Percentiles rank a stretch among this genome's conserved stretches.
Conservation (phyloP, 2,797 vertebrate genomes). For the Glyptemys insculpta region DNA sequence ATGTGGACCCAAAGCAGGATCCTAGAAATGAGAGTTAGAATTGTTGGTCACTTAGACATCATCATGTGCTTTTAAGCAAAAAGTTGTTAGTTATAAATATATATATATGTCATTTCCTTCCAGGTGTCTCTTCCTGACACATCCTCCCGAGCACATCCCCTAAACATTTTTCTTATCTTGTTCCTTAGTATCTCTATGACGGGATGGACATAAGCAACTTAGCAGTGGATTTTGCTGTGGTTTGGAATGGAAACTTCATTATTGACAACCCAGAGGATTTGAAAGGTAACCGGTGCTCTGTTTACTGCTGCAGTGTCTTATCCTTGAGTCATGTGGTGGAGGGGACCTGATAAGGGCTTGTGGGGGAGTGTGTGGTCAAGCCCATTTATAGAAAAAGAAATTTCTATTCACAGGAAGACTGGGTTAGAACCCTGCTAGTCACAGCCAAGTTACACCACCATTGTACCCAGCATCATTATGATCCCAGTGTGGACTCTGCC, state of each 20-base stretch:
- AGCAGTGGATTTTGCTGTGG: constrained; percentile 96
- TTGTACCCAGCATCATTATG: background rate
- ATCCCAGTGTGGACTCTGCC: background rate
- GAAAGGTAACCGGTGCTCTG: constrained; percentile 85
- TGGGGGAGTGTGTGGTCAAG: background rate
- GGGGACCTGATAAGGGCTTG: accelerated
- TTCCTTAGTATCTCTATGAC: constrained; percentile 92
- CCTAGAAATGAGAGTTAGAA: constrained; percentile 15
- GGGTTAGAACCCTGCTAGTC: background rate
- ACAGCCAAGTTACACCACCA: background rate
- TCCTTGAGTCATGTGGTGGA: accelerated
- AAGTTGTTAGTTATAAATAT: background rate
- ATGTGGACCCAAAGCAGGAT: constrained; percentile 29
- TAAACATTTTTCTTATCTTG: background rate
- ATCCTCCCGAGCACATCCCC: background rate
- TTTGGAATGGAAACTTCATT: constrained; percentile 99
- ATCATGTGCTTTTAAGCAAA: background rate
- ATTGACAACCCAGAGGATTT: constrained; percentile 97
- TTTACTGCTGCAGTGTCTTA: background rate
- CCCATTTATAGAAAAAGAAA: background rate
- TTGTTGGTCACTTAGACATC: background rate
- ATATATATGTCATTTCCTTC: background rate
- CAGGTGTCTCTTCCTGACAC: background rate
- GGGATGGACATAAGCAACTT: constrained; percentile 96
- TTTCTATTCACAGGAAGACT: background rate